A percentile compares a stretch with the other conserved stretches of the same genome.
phyloP scores from a whole-genome alignment of 1,140 invertebrate genomes.

The Cephus cinctus region DNA sequence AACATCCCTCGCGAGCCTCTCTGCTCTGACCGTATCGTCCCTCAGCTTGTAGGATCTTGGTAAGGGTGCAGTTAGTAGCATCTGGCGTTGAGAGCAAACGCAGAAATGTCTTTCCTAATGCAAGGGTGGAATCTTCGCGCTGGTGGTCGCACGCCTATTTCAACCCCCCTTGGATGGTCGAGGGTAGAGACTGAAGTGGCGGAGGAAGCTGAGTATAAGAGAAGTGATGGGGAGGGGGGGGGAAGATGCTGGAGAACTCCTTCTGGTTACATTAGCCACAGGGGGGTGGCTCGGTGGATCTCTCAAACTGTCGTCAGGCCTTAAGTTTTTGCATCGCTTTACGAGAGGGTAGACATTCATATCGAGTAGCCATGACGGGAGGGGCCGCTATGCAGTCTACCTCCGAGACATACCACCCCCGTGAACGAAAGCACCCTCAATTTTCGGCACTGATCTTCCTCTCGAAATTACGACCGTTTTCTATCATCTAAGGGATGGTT shows the following conservation, averaged over 20 bases:
- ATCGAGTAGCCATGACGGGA: too few relatives aligned
- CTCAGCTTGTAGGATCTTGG: not conserved
- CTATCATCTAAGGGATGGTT: too few relatives aligned
- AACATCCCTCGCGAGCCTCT: too few relatives aligned
- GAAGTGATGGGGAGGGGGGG: too few relatives aligned
- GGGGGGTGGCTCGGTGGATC: slow-evolving; percentile 10
- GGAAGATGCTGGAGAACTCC: not conserved
- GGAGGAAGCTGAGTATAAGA: too few relatives aligned
- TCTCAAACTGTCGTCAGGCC: slow-evolving; percentile 18
- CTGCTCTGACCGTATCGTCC: not conserved
- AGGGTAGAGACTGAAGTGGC: too few relatives aligned
- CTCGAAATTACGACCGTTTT: not conserved
- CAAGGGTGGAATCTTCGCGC: slow-evolving; percentile 2
- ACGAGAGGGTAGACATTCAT: too few relatives aligned
- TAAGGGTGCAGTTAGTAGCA: slow-evolving; percentile 32
- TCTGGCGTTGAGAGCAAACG: slow-evolving; percentile 24
- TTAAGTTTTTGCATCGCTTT: not conserved
- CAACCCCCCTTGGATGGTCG: slow-evolving; percentile 17
- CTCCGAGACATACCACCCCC: not conserved
- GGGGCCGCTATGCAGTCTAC: too few relatives aligned
- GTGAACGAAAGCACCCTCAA: not conserved
- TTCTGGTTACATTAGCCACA: slow-evolving; percentile 14
- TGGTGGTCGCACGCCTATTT: too few relatives aligned
- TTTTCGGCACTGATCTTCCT: not conserved
- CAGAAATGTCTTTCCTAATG: not conserved